These are phyloP conservation scores for Malurus leucopterus DNA, from an alignment of 2,797 vertebrate genomes.

Conservation along the genomic window DNA sequence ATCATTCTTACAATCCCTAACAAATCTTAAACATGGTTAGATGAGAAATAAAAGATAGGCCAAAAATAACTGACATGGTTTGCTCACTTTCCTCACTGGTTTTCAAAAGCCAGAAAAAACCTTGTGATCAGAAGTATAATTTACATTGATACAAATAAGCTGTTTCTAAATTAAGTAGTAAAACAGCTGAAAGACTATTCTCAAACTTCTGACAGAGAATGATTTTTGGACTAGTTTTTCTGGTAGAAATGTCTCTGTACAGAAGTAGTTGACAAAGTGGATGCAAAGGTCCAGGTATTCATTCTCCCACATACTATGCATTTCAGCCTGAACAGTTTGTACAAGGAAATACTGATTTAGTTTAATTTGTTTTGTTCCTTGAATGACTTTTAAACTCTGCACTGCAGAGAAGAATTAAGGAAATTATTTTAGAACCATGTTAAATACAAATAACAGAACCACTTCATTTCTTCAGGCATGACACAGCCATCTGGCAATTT, in stretches of 20 bases:
- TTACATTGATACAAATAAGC: neutral
- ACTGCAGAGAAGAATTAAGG: neutral
- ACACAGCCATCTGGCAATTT: neutral
- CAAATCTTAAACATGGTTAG: neutral
- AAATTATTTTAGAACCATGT: neutral
- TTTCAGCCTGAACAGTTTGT: neutral
- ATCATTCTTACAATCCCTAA: neutral
- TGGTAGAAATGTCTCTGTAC: neutral
- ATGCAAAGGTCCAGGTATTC: neutral
- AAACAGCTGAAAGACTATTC: neutral
- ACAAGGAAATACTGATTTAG: neutral
- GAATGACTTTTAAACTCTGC: neutral
- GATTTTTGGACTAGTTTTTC: neutral
- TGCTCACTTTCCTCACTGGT: neutral
- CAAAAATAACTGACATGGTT: neutral
- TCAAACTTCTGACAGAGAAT: neutral
- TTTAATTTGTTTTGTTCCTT: neutral
- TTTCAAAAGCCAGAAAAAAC: conserved; percentile 8
- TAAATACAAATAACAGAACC: neutral
- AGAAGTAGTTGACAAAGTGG: neutral
- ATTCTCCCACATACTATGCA: neutral
- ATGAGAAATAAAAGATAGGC: neutral
- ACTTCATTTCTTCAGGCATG: neutral
- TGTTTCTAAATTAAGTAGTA: neutral
- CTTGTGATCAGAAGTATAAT: neutral